phyloP scores from a whole-genome alignment of 2,113 vertebrate genomes.

The Alouatta palliata region DNA sequence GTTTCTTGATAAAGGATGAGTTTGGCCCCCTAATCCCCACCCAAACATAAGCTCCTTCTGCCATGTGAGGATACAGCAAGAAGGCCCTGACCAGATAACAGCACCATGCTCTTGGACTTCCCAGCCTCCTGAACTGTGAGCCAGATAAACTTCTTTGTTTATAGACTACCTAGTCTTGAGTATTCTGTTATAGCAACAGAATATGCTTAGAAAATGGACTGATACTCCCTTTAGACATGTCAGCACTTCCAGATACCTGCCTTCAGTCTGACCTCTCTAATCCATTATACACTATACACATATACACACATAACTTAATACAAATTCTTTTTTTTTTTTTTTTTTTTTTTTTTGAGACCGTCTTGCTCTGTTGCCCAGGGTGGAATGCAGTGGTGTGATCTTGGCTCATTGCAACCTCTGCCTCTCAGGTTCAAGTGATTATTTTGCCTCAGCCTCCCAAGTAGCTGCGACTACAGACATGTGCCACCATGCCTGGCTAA shows the following conservation, averaged over 20 bases:
- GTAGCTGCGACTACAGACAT: too few species aligned
- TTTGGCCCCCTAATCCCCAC: background rate
- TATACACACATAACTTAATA: background rate
- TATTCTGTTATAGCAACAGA: background rate
- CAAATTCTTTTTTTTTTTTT: background rate
- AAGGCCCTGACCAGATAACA: background rate
- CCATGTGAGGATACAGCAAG: background rate
- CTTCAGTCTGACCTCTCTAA: background rate
- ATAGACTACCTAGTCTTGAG: background rate
- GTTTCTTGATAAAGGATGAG: background rate
- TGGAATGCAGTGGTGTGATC: background rate
- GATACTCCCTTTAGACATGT: background rate
- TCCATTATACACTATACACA: too few species aligned
- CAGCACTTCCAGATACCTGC: background rate
- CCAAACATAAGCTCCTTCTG: background rate
- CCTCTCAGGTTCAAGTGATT: background rate
- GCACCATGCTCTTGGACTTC: background rate
- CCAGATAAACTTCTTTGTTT: background rate
- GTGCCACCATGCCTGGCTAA: background rate
- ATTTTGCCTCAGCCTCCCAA: background rate
- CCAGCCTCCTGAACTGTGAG: background rate
- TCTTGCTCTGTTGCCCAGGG: background rate
- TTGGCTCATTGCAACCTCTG: background rate
- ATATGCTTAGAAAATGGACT: background rate
- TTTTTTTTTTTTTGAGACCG: background rate